Base-by-base conservation (phyloP, 2,888 invertebrate genomes). In the Drosophila neotestacea region DNA sequence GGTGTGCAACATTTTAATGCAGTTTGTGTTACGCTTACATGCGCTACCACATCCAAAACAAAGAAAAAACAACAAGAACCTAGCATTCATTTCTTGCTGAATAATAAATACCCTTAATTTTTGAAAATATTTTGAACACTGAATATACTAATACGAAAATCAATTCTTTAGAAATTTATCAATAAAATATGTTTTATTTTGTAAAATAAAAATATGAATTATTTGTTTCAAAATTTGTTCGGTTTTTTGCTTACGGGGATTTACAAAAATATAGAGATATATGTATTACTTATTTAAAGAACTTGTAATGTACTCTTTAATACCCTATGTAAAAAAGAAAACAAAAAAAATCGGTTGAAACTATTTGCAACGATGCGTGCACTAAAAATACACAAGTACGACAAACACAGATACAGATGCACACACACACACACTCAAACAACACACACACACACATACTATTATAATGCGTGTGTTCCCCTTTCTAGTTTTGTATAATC, bases 401-500 rank as follows among this genome's bases (percentile, higher is more conserved):
- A 16, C 9, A 50, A 30, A 46, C 46, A 61, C 39, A 58, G 30
- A 16, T 4, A 16, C 39, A 39, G 22, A 58, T 13, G 38, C 16
- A 13, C 11, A 62, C 30, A 46, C 13, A 46, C 13, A 47, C 2
- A 47, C 30, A 46, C n/a, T 22, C 22, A 22, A 22, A 22, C 32
- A 32, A 22, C 34, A 16, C 34, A 42, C 44, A 36, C 44, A 36
- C 38, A 46, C 7, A 41, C 22, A 56, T 7, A 50, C 7, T 6
- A 11, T n/a, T 44, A 36, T 59, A 63, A 44, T 69, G 68, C 48
- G 69, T 71, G 65, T 65, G 64, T 27, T 64, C 68, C 51, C 55
- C 9, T 71, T 70, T 77, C 56, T 36, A 28, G 55, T 55, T 60
- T 75, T 79, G 79, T 79, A 73, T 79, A 79, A 79, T 79, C 79